These are phyloP conservation scores for Recurvirostra avosetta DNA, from an alignment of 2,113 vertebrate genomes.

Conservation along the genomic window DNA sequence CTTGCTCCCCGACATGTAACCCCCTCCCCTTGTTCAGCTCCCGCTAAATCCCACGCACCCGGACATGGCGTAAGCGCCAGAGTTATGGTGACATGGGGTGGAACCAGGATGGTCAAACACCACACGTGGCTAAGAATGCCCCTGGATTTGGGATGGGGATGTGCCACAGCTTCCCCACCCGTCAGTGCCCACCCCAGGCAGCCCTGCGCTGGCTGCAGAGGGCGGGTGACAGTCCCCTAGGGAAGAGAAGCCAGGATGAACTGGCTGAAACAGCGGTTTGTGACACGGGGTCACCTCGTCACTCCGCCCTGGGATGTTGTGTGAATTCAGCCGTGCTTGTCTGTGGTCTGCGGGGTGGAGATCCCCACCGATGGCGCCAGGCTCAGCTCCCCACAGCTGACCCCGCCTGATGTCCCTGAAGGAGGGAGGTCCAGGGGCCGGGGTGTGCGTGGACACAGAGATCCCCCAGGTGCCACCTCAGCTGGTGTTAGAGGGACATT, in stretches of 20 bases:
- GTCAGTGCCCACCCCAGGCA: not conserved
- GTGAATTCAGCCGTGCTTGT: not conserved
- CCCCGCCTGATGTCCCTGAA: not conserved
- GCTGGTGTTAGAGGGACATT: not conserved
- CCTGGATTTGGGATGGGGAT: not conserved
- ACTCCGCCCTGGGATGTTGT: not conserved
- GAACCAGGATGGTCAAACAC: accelerated
- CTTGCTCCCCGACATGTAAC: accelerated
- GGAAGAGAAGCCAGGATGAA: not conserved
- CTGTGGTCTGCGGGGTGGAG: not conserved
- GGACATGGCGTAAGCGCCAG: accelerated
- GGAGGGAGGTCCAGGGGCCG: too few species aligned
- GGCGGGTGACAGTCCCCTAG: not conserved
- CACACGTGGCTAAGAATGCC: accelerated
- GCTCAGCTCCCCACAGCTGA: not conserved
- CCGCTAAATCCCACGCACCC: accelerated
- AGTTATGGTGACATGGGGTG: not conserved
- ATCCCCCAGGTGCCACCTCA: accelerated
- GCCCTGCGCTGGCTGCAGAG: not conserved
- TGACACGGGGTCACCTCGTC: not conserved
- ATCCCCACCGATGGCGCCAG: not conserved
- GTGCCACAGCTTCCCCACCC: not conserved
- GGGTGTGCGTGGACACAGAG: not conserved
- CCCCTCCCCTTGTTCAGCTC: accelerated
- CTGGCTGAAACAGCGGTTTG: not conserved